Percentiles rank a stretch among this genome's conserved stretches.
phyloP scores from a whole-genome alignment of 2,113 vertebrate genomes.

The Vulpes lagopus region DNA sequence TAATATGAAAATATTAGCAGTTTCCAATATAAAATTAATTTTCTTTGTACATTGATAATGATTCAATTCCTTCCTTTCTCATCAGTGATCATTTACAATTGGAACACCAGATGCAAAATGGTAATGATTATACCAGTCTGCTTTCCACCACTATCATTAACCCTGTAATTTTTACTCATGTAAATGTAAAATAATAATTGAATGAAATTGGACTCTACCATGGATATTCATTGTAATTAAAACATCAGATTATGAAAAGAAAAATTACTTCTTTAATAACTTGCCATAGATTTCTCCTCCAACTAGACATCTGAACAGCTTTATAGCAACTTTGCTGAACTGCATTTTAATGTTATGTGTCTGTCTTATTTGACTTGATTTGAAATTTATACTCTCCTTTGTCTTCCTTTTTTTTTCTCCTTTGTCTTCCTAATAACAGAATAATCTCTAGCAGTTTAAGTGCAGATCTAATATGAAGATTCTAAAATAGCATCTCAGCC shows the following conservation, averaged over 20 bases:
- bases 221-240: slow-evolving; percentile 72
- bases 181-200: slow-evolving; percentile 64
- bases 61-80: not conserved
- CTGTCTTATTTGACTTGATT: slow-evolving; percentile 81
- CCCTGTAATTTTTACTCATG: slow-evolving; percentile 8
- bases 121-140: slow-evolving; percentile 45
- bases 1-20: not conserved
- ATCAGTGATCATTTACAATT: slow-evolving; percentile 27
- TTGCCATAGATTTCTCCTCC: slow-evolving; percentile 67
- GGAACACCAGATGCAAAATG: not conserved
- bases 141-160: slow-evolving; percentile 20
- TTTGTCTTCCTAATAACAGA: slow-evolving; percentile 64
- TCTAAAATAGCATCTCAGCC: slow-evolving; percentile 54
- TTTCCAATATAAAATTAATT: not conserved
- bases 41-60: not conserved
- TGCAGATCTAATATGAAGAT: slow-evolving; percentile 72
- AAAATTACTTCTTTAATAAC: slow-evolving; percentile 77
- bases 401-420: slow-evolving; percentile 40
- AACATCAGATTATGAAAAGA: slow-evolving; percentile 67
- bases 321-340: slow-evolving; percentile 75
- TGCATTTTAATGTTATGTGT: slow-evolving; percentile 72
- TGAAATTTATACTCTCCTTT: slow-evolving; percentile 69
- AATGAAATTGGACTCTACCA: slow-evolving; percentile 54
- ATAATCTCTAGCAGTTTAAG: slow-evolving; percentile 82
- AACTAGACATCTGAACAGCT: slow-evolving; percentile 70